A percentile compares a stretch with the other conserved stretches of the same genome.
Evolutionary conservation across 2,888 invertebrate species (phyloP).

Genomic region (Pandemis cinnamomeana): DNA sequence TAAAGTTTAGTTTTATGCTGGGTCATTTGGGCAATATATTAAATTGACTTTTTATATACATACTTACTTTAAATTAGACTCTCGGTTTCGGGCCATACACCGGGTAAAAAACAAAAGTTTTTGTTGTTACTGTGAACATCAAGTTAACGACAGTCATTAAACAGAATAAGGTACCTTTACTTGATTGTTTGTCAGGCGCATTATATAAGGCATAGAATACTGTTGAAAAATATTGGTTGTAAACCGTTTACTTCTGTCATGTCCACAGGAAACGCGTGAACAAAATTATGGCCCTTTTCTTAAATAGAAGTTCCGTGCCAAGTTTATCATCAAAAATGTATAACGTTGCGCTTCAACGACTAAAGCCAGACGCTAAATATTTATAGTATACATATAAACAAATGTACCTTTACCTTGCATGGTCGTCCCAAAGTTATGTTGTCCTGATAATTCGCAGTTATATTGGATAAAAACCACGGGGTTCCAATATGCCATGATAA

Average conservation of each 20-base stretch:
- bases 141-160: too few species aligned
- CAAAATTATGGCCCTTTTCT: too few species aligned
- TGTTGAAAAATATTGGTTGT: too few species aligned
- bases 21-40: background rate
- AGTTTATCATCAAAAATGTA: too few species aligned
- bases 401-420: background rate
- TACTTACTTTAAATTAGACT: background rate
- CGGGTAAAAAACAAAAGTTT: too few species aligned
- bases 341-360: background rate
- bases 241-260: too few species aligned
- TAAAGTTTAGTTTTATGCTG: background rate
- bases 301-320: too few species aligned
- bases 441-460: background rate
- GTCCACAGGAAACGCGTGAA: too few species aligned
- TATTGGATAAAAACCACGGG: constrained; percentile 4
- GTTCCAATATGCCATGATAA: constrained; percentile 19
- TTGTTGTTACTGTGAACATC: too few species aligned
- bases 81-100: background rate
- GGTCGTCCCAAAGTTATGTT: background rate
- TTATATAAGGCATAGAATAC: too few species aligned
- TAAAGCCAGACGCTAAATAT: background rate
- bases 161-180: too few species aligned
- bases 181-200: too few species aligned
- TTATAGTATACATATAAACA: background rate
- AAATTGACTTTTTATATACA: background rate